Percentiles rank a stretch among this genome's conserved stretches.
Conservation (phyloP, 1,140 invertebrate species). For the Pectinophora gossypiella region DNA sequence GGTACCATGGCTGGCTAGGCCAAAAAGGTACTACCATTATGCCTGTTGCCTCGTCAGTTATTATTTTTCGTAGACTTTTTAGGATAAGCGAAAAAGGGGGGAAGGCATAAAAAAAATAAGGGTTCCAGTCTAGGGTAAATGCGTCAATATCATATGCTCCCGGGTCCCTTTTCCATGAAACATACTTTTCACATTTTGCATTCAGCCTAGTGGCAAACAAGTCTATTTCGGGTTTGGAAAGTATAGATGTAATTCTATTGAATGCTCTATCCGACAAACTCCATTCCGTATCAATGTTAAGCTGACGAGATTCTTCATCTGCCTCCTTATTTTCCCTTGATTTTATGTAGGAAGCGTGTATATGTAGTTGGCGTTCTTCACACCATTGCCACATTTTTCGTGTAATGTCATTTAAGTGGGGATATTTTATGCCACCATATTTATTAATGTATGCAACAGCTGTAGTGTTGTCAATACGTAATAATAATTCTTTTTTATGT, state of each 20-base stretch:
- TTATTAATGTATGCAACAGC: slow-evolving; percentile 31
- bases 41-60: slow-evolving; percentile 9
- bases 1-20: slow-evolving; percentile 13
- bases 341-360: slow-evolving; percentile 30
- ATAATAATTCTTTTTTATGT: slow-evolving; percentile 6
- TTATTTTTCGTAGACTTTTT: slow-evolving; percentile 13
- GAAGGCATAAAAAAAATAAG: slow-evolving; percentile 13
- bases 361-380: slow-evolving; percentile 22
- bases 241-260: slow-evolving; percentile 1
- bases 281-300: slow-evolving; percentile 26
- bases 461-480: slow-evolving; percentile 34
- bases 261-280: slow-evolving; percentile 5
- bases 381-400: slow-evolving; percentile 36
- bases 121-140: slow-evolving; percentile 12
- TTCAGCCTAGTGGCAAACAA: slow-evolving; percentile 12
- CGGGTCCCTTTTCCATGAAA: slow-evolving; percentile 16
- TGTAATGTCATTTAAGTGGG: slow-evolving; percentile 20
- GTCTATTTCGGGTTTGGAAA: slow-evolving; percentile 14
- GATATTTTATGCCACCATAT: slow-evolving; percentile 25
- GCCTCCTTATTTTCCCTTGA: slow-evolving; percentile 30
- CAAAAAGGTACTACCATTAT: slow-evolving; percentile 15
- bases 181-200: slow-evolving; percentile 10
- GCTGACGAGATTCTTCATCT: slow-evolving; percentile 25
- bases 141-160: slow-evolving; percentile 12
- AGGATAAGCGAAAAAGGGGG: slow-evolving; percentile 13